Evolutionary conservation across 1,140 invertebrate species (phyloP).

Genomic region (Scaptomyza montana): DNA sequence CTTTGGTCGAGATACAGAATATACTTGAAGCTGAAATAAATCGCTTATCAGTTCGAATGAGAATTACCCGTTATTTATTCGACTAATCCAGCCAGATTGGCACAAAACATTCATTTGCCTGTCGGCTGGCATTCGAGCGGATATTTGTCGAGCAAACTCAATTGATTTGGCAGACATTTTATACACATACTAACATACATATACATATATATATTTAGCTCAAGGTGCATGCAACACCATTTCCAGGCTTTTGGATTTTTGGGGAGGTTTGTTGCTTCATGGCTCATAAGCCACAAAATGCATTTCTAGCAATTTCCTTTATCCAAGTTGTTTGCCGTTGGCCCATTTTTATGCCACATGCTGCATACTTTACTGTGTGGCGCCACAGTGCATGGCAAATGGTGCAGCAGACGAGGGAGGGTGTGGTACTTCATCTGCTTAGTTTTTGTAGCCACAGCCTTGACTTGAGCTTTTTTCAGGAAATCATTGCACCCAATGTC

Average conservation of each 20-base stretch:
- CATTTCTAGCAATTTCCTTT: conserved; percentile 77
- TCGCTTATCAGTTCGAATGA: conserved; percentile 5
- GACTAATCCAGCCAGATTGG: conserved; percentile 17
- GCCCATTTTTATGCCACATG: conserved; percentile 70
- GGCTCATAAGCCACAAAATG: conserved; percentile 71
- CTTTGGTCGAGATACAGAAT: not conserved
- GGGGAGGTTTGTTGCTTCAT: conserved; percentile 43
- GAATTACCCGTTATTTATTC: conserved; percentile 9
- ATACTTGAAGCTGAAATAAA: not conserved
- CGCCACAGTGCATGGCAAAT: conserved; percentile 10
- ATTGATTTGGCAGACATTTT: conserved; percentile 61
- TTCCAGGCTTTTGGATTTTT: conserved; percentile 5
- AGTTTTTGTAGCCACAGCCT: conserved; percentile 62
- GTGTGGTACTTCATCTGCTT: conserved; percentile 59
- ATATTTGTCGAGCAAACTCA: conserved; percentile 74
- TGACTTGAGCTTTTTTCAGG: conserved; percentile 58
- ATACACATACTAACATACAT: not conserved
- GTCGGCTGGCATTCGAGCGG: conserved; percentile 65
- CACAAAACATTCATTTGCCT: conserved; percentile 42
- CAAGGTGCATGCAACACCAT: conserved; percentile 22
- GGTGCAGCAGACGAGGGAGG: too few species aligned
- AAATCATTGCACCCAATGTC: conserved; percentile 73
- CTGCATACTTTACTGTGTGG: conserved; percentile 55
- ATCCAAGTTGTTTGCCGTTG: conserved; percentile 52
- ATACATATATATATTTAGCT: not conserved